Evolutionary conservation across 2,113 vertebrate genomes (phyloP).

Genomic region (Proterorhinus semilunaris): DNA sequence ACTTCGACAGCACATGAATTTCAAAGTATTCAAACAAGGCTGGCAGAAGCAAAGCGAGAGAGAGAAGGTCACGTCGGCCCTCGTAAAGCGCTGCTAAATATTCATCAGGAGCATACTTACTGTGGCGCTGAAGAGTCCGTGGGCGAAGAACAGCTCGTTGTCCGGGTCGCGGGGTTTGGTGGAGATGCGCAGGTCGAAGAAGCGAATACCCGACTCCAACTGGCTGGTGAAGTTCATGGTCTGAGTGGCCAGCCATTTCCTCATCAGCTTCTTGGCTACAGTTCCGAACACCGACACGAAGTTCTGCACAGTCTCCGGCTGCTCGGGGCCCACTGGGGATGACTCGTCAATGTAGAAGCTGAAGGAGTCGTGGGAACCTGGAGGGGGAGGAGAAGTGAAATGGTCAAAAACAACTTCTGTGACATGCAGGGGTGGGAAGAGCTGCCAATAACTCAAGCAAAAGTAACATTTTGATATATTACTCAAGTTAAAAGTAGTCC

Average conservation of each 20-base stretch:
- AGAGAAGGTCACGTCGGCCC: slow-evolving; percentile 35
- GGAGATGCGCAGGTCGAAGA: slow-evolving; percentile 97
- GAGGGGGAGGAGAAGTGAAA: slow-evolving; percentile 38
- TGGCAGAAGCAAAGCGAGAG: not conserved
- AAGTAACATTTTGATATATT: too few relatives aligned
- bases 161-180: slow-evolving; percentile 97
- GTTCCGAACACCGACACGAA: slow-evolving; percentile 97
- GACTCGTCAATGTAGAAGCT: slow-evolving; percentile 99
- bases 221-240: slow-evolving; percentile 96
- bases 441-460: not conserved
- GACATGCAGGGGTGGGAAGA: not conserved
- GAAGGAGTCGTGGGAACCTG: slow-evolving; percentile 97
- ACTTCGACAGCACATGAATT: not conserved
- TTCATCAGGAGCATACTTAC: slow-evolving; percentile 53
- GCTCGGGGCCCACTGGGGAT: slow-evolving; percentile 94
- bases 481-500: too few relatives aligned
- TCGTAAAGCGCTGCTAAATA: slow-evolving; percentile 28
- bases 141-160: slow-evolving; percentile 96
- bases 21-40: not conserved
- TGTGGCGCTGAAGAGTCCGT: slow-evolving; percentile 97
- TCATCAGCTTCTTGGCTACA: slow-evolving; percentile 97
- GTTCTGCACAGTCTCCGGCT: slow-evolving; percentile 97
- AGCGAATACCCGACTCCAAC: slow-evolving; percentile 90
- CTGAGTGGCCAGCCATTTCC: slow-evolving; percentile 97
- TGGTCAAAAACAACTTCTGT: too few relatives aligned